Base-by-base conservation (phyloP, 2,797 vertebrate genomes). In the Pangasius macronema region DNA sequence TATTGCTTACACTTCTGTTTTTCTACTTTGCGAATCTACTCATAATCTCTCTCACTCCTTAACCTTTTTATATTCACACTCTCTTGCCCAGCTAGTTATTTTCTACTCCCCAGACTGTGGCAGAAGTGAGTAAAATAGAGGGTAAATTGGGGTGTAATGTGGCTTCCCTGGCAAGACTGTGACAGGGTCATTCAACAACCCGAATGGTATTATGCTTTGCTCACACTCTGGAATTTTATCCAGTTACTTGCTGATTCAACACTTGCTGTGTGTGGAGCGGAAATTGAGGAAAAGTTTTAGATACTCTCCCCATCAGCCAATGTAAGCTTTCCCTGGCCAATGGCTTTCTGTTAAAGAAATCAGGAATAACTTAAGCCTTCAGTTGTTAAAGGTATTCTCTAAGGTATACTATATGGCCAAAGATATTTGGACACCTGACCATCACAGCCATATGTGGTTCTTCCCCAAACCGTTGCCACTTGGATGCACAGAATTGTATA, bases 111-210 rank as follows among this genome's bases (percentile, higher is more conserved):
- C 30, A 27, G 79, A 18, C 53, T 49, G n/a, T 46, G 20, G 49
- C 76, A 80, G 85, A 42, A 68, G 24, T 49, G 57, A 82, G 90
- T 95, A 94, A 85, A 95, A 94, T 95, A 97, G 97, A 93, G 96
- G 96, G 90, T 94, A 95, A 95, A 97, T 96, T 95, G 36, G 51
- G 27, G 53, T 70, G 61, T 81, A 81, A 72, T 82, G 65, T 20
- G 36, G 49, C 14, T 55, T 55, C 6, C 63, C 18, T 18, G 39
- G 77, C 55, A 22, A 20, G 39, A n/a, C 24, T 14, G 51, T 55
- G 49, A 70, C n/a, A 36, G 76, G 49, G 81, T 30, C 42, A 67
- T 82, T 82, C 81, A 82, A 51, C 63, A 55, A 55, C 9, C 63
- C 27, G 14, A 33, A 79, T 42, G 63, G 30, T 55, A 70, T 63